Base-by-base conservation (phyloP, 2,797 vertebrate genomes). In the Pseudopleuronectes americanus region DNA sequence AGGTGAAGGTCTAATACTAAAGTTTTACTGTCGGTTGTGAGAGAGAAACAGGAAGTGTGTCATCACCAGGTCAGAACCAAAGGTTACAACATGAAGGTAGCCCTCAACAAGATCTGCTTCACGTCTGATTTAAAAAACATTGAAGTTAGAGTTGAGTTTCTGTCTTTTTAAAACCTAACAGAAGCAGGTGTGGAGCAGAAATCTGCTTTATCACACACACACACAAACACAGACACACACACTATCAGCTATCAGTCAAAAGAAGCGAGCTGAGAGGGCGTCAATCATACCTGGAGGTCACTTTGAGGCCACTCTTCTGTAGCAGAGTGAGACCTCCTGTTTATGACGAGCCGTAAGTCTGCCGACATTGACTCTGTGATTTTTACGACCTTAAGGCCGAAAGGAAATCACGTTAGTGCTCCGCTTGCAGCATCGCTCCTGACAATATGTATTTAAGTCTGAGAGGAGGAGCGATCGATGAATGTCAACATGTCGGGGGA, bases 401-500 rank as follows among this genome's bases (percentile, higher is more conserved):
- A 43, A 83, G 84, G 84, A 91, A 91, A 89, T 89, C 74, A 80
- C 69, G 76, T 87, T 87, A 84, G 77, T 74, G 84, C 84, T 86
- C 45, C 43, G 9, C 71, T 53, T 31, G 74, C 80, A 61, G 61
- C 61, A n/a, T 68, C 36, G 8, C 70, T 48, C 75, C 85, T 83
- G 87, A 87, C 85, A 84, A 80, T 79, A 81, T 89, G 73, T 80
- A 61, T 88, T 90, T 82, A 83, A 84, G 80, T 80, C 73, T 68
- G 57, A 16, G 80, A 67, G 57, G 64, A 55, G 53, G 62, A 0
- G 19, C 68, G 67, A 87, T 91, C 83, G 56, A 87, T 88, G 84
- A 74, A 83, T 76, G 71, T 81, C 43, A 65, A 79, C 84, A 78
- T 64, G 71, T 73, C 33, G 36, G 60, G 54, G 12, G 33, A 57